Evolutionary conservation across 2,888 invertebrate species (phyloP).

Genomic region (Watsonalla cultraria): DNA sequence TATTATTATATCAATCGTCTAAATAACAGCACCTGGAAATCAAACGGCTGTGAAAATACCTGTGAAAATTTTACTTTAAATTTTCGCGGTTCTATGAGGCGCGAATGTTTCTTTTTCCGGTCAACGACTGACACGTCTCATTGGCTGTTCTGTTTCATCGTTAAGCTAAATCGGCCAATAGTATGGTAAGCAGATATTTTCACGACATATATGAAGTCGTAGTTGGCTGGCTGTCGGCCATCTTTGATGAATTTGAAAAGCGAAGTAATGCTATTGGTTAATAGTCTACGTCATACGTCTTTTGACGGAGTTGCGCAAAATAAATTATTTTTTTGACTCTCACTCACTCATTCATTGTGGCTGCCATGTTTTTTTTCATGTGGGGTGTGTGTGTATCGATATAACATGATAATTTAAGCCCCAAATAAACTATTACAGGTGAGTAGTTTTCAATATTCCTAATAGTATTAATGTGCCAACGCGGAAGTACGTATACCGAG

Average conservation of each 20-base stretch:
- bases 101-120: conserved; percentile 40
- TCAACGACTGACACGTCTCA: conserved; percentile 18
- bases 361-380: conserved; percentile 89
- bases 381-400: conserved; percentile 80
- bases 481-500: conserved; percentile 47
- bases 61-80: conserved; percentile 20
- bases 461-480: conserved; percentile 40
- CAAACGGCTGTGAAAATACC: not conserved
- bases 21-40: no score
- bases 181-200: conserved; percentile 21
- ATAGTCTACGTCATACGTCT: conserved; percentile 59
- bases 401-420: conserved; percentile 70
- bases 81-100: conserved; percentile 38
- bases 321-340: conserved; percentile 60
- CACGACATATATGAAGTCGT: conserved; percentile 50
- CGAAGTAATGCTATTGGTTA: conserved; percentile 54
- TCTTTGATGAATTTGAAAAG: conserved; percentile 56
- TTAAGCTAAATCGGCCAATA: conserved; percentile 41
- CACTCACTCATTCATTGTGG: conserved; percentile 66
- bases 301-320: conserved; percentile 76
- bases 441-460: conserved; percentile 45
- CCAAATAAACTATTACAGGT: conserved; percentile 68
- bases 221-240: conserved; percentile 48
- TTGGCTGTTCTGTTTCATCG: conserved; percentile 32
- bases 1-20: not conserved